Evolutionary conservation across 2,797 vertebrate species (phyloP).

Genomic region (Phrynocephalus vlangalii): DNA sequence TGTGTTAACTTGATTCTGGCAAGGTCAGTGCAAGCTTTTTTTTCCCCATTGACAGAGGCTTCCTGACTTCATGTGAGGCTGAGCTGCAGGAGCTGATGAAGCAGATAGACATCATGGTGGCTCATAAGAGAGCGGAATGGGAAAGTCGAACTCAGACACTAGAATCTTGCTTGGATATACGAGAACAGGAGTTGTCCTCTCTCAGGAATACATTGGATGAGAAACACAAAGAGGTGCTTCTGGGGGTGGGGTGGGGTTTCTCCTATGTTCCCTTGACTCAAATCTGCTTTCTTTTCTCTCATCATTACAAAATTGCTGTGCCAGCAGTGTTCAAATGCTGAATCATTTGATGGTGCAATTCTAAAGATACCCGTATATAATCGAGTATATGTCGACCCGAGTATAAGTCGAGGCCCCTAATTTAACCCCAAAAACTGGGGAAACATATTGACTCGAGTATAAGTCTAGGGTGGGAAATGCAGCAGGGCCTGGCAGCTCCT

Average conservation of each 20-base stretch:
- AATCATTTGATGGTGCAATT: background rate
- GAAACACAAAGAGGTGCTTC: constrained; percentile 80
- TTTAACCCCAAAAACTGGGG: too few relatives aligned
- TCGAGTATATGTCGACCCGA: too few relatives aligned
- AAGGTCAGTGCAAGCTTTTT: constrained; percentile 42
- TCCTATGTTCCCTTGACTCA: background rate
- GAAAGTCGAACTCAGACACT: constrained; percentile 78
- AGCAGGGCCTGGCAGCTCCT: too few relatives aligned
- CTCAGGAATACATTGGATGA: constrained; percentile 72
- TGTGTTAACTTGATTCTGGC: background rate
- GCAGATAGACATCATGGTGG: constrained; percentile 86
- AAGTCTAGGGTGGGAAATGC: too few relatives aligned
- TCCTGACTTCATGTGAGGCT: constrained; percentile 81
- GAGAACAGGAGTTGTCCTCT: constrained; percentile 77
- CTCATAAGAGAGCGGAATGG: constrained; percentile 82
- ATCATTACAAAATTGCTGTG: background rate
- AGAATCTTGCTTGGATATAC: constrained; percentile 74
- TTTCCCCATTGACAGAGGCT: constrained; percentile 48
- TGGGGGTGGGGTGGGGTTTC: background rate
- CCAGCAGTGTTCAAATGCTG: background rate
- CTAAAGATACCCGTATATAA: background rate
- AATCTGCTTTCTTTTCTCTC: background rate
- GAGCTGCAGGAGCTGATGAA: constrained; percentile 85
- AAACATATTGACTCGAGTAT: too few relatives aligned
- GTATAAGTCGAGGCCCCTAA: too few relatives aligned